Evolutionary conservation across 2,888 invertebrate species (phyloP), one percentile per base, ranked within the genome.

Genomic region (Bellardia bayeri): DNA sequence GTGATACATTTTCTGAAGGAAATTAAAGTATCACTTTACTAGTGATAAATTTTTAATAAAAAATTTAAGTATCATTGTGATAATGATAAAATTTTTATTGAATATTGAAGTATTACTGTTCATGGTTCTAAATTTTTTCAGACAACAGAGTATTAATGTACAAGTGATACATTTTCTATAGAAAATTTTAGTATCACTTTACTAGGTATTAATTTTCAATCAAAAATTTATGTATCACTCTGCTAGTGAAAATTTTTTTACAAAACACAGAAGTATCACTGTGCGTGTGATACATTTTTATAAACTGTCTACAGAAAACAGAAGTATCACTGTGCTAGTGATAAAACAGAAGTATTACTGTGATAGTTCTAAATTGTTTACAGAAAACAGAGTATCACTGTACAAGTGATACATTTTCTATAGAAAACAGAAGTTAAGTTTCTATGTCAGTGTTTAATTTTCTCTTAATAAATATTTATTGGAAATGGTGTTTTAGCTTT

Each of bases 401-500:
- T 13, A 13, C 23, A 13, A 54, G 33, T 33, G 69, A 49, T 14
- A 14, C 2, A 49, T 49, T 49, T 49, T 6, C 13, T 51, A 49
- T 49, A 5, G 37, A 37, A 37, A 37, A 37, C 6, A 33, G 4
- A 23, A 23, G 23, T 23, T 23, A 23, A 23, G 23, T 33, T 5
- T 33, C 33, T 4, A 3, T 3, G 2, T 33, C 33, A 33, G 33
- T 33, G 33, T 4, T 5, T 33, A 33, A 33, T 33, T 33, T 33
- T 33, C 33, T 33, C 13, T 45, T 13, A 23, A 56, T 7, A 16
- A 61, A 0, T 9, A 11, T 14, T 51, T 6, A 3, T 6, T n/a
- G 51, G 78, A 79, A 68, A 79, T 7, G 42, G 37, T 69, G 42
- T 56, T 58, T 45, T n/a, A 37, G n/a, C 37, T 30, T 74, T 45